Evolutionary conservation across 1,140 invertebrate genomes (phyloP).

Genomic region (Bombyx mandarina): DNA sequence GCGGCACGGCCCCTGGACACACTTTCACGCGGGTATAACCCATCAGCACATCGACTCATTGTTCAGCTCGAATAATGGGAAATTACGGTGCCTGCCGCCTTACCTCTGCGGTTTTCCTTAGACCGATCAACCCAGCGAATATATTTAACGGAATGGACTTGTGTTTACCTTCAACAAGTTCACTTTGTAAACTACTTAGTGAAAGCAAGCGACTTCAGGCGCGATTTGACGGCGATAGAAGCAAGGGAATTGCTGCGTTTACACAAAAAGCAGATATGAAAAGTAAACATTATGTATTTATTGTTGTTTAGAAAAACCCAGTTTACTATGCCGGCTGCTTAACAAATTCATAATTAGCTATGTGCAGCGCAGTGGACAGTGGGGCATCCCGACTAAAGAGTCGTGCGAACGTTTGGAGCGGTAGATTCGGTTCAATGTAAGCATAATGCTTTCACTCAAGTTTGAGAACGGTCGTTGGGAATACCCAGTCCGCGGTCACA

Average conservation of each 20-base stretch:
- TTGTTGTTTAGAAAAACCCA: neutral
- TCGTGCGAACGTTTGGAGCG: neutral
- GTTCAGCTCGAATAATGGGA: neutral
- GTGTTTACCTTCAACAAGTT: constrained; percentile 12
- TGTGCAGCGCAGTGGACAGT: neutral
- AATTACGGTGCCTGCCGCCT: neutral
- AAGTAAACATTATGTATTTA: no score
- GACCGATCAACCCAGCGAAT: neutral
- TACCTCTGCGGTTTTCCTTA: constrained; percentile 34
- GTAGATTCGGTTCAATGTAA: neutral
- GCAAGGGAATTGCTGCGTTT: no score
- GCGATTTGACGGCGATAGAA: neutral
- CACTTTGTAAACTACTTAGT: neutral
- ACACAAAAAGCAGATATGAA: no score
- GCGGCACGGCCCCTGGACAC: constrained; percentile 6
- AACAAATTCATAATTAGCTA: neutral
- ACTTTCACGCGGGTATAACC: constrained; percentile 50
- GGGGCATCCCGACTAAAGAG: neutral
- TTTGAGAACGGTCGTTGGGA: constrained; percentile 15
- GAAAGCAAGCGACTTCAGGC: neutral
- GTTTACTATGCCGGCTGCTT: no score
- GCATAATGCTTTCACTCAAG: constrained; percentile 24
- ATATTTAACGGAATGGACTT: no score
- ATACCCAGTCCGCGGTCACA: constrained; percentile 17
- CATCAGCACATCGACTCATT: constrained; percentile 9